These are phyloP conservation scores for Hesperia comma DNA, from an alignment of 2,888 invertebrate genomes.

Conservation along the genomic window DNA sequence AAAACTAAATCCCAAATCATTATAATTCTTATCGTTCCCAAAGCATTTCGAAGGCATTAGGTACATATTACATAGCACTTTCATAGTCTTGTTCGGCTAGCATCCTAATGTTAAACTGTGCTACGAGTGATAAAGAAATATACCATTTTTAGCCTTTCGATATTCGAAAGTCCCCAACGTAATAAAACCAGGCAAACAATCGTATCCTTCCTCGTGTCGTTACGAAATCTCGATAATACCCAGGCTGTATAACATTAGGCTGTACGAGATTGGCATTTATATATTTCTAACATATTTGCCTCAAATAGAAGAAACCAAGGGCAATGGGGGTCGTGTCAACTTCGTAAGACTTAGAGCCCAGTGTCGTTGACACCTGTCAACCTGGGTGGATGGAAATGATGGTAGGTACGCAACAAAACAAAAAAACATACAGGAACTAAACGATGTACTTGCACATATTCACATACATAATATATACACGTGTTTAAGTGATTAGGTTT, in stretches of 20 bases:
- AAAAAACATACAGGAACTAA: no score
- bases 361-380: no score
- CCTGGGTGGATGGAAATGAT: no score
- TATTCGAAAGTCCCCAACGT: constrained; percentile 17
- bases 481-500: no score
- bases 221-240: constrained; percentile 17
- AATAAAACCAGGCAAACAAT: constrained; percentile 30
- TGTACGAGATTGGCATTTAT: constrained; percentile 5
- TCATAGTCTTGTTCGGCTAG: background rate
- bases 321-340: no score
- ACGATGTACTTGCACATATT: no score
- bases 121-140: constrained; percentile 16
- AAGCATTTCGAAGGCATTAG: background rate
- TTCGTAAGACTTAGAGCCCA: no score
- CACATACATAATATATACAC: no score
- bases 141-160: constrained; percentile 13
- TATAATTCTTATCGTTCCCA: background rate
- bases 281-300: background rate
- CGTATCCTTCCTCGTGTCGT: constrained; percentile 14
- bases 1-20: no score
- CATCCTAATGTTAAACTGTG: constrained; percentile 11
- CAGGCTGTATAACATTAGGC: background rate
- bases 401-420: no score
- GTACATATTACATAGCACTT: no score
- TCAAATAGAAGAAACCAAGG: no score